Base-by-base conservation (phyloP, 2,113 vertebrate genomes). In the Hydrochoerus hydrochaeris region DNA sequence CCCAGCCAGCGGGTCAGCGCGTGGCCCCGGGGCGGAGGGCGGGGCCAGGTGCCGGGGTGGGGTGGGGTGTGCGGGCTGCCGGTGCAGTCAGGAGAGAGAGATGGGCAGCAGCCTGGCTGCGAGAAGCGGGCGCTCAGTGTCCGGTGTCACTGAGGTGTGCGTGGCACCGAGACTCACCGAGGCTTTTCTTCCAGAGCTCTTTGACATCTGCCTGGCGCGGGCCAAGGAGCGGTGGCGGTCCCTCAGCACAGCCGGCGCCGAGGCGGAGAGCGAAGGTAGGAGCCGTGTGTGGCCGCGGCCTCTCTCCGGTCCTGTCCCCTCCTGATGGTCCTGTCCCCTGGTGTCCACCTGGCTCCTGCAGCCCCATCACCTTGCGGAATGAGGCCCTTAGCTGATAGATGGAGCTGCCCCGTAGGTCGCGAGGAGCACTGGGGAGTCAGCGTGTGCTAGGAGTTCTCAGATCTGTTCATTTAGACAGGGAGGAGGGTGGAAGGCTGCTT, bases 191-290 rank as follows among this genome's bases (percentile, higher is more conserved):
- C 32, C 98, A 99, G 99, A 99, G 54, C 99, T 99, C 26, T 99
- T 99, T 52, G 99, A 99, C 96, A 99, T 99, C 98, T 99, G 99
- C 65, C 98, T 99, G 65, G 98, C 99, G 92, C 99, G 99, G 87
- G 99, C 99, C 12, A 99, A 99, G 98, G 99, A 99, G 98, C 99
- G 99, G 91, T 99, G 99, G 99, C 98, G 98, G 94, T 99, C 97
- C 2, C 97, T 99, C 49, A 99, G 98, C 93, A 98, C 98, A 0
- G 98, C 99, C 32, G 98, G 98, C n/a, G 86, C 98, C 0, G 98
- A 99, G 63, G 90, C 92, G 1, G 99, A 99, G 46, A 98, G 94
- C 69, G 99, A 99, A 99, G 99, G 99, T 99, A 98, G 2, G 0
- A 5, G 20, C 8, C 28, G 22, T 28, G 0, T 2, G 3, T 0